Evolutionary conservation across 2,797 vertebrate species (phyloP).

Genomic region (Ptychobarbus kaznakovi): DNA sequence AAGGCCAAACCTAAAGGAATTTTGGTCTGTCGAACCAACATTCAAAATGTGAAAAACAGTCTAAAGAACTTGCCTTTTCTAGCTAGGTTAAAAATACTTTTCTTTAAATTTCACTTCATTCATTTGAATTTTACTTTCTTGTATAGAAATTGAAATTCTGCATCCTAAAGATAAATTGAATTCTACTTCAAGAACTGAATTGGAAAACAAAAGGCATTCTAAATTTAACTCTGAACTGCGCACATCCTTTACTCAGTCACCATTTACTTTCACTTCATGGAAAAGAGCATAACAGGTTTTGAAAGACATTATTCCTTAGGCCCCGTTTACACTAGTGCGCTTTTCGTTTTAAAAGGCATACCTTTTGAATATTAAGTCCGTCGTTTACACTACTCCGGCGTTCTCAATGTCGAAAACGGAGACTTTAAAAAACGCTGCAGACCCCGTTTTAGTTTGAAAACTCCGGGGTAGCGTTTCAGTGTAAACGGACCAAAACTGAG

Average conservation of each 20-base stretch:
- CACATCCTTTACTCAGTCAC: neutral
- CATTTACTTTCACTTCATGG: neutral
- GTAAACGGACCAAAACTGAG: too few relatives aligned
- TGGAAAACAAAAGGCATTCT: neutral
- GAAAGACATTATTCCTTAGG: neutral
- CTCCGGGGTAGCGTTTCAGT: too few relatives aligned
- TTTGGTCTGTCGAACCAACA: neutral
- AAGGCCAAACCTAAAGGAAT: neutral
- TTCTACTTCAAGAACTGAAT: slow-evolving; percentile 1
- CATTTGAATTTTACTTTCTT: neutral
- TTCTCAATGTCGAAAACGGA: too few relatives aligned
- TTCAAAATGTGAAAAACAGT: neutral
- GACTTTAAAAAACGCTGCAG: too few relatives aligned
- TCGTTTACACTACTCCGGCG: too few relatives aligned
- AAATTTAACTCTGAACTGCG: neutral
- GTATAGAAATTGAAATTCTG: neutral
- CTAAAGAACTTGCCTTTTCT: neutral
- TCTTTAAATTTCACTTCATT: neutral
- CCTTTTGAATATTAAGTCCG: too few relatives aligned
- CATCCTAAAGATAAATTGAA: neutral
- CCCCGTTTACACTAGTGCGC: too few relatives aligned
- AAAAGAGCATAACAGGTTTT: neutral
- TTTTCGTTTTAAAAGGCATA: too few relatives aligned
- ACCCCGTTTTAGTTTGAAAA: too few relatives aligned
- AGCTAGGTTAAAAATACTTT: neutral